Conservation (phyloP, 2,797 vertebrate genomes). For the Crocidura indochinensis region DNA sequence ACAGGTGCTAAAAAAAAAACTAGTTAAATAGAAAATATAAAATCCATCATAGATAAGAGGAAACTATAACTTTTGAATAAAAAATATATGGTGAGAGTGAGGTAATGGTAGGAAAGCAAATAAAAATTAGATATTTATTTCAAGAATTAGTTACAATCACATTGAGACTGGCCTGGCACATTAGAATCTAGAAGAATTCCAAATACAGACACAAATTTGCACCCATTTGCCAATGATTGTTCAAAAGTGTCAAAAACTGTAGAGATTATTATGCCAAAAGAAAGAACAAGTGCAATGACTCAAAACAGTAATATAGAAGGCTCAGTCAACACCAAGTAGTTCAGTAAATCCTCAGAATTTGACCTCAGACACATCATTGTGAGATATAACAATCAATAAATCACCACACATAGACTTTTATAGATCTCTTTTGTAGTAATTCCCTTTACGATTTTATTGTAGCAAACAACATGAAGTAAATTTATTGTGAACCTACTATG, state of each 20-base stretch:
- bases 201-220: neutral
- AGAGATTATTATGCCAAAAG: no score
- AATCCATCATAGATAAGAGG: neutral
- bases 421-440: no score
- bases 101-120: neutral
- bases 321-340: no score
- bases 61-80: neutral
- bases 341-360: no score
- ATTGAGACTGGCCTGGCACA: neutral
- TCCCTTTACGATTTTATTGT: no score
- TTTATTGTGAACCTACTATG: no score
- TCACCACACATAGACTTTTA: no score
- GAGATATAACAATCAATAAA: no score
- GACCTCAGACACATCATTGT: no score
- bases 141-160: neutral
- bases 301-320: no score
- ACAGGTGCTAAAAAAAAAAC: neutral
- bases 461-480: no score
- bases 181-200: constrained; percentile 9
- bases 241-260: neutral
- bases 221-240: neutral
- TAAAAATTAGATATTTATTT: neutral
- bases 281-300: no score
- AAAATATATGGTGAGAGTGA: neutral
- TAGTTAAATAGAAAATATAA: neutral